A percentile compares a stretch with the other conserved stretches of the same genome.
phyloP scores from a whole-genome alignment of 2,888 invertebrate species.

The Acrobasis repandana region DNA sequence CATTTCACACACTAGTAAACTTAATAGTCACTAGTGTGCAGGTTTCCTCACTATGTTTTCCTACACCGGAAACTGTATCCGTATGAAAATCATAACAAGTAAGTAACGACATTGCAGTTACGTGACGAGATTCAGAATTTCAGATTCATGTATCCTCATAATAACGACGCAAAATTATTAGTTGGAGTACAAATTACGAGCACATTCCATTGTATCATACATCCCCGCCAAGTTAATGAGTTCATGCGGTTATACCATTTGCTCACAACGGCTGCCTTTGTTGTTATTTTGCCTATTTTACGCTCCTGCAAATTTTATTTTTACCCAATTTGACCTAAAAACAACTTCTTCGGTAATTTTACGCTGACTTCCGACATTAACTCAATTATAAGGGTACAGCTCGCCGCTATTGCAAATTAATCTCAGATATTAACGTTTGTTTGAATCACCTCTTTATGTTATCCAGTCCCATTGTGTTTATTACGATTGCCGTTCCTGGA shows the following conservation, averaged over 20 bases:
- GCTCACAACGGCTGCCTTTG: neutral
- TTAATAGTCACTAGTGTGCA: too few species aligned
- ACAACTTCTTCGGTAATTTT: slow-evolving; percentile 2
- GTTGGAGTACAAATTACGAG: neutral
- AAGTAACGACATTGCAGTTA: neutral
- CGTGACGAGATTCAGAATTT: neutral
- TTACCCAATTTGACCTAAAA: neutral
- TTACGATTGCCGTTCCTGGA: slow-evolving; percentile 14
- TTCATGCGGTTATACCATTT: neutral
- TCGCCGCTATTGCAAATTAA: slow-evolving; percentile 6
- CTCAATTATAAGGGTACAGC: neutral
- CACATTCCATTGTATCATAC: neutral
- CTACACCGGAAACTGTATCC: too few species aligned
- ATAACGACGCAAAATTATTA: neutral
- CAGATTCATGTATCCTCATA: neutral
- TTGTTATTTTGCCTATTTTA: neutral
- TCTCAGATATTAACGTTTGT: slow-evolving; percentile 1
- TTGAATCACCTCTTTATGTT: slow-evolving; percentile 7
- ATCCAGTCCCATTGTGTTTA: slow-evolving; percentile 2
- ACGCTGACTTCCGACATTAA: slow-evolving; percentile 1
- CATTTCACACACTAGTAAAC: too few species aligned
- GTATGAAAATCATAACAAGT: too few species aligned
- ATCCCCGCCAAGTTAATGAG: neutral
- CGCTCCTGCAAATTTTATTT: neutral
- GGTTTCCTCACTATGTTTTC: too few species aligned